Base-by-base conservation (phyloP, 2,797 vertebrate genomes). In the Gymnodraco acuticeps region DNA sequence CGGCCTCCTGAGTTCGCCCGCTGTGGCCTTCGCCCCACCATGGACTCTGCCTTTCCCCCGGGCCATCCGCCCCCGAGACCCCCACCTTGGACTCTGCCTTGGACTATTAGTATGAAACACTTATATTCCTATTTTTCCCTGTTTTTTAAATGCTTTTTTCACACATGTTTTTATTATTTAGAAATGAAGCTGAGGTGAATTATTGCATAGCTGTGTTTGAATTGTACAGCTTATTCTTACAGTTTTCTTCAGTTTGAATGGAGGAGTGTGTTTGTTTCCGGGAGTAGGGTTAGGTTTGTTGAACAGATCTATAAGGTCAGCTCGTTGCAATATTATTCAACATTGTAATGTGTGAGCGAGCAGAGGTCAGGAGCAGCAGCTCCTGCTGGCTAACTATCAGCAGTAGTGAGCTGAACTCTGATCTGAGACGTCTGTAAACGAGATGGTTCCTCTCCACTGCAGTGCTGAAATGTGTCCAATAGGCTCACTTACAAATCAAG, bases 401-500 rank as follows among this genome's bases (percentile, higher is more conserved):
- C 12, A 19, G 38, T 4, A 17, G 10, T 59, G 56, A 59, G 11
- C 38, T 42, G 56, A 11, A 41, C 55, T 58, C 55, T 58, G 17
- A 33, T 20, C 33, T 38, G 56, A 59, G 38, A 59, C 9, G 17
- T 58, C 17, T 59, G 56, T 19, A 42, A 59, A 59, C 38, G 3
- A 38, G 33, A 38, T 38, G 33, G 7, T 20, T 19, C 13, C 56
- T 59, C 38, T 38, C 13, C 27, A 38, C 33, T 38, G 33, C 27
- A 33, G 53, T 23, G 23, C 10, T 1, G 54, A 38, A 10, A 17
- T 5, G 14, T 56, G 55, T 31, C 55, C 38, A 42, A 41, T 38
- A 13, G 55, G 55, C 38, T 58, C 33, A 58, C 55, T 38, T 58
- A n/a, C 55, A 58, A 38, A 58, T 58, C 12, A 19, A 41, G 12